Conservation (phyloP, 2,888 invertebrate genomes). For the Linhomoeus sp. region DNA sequence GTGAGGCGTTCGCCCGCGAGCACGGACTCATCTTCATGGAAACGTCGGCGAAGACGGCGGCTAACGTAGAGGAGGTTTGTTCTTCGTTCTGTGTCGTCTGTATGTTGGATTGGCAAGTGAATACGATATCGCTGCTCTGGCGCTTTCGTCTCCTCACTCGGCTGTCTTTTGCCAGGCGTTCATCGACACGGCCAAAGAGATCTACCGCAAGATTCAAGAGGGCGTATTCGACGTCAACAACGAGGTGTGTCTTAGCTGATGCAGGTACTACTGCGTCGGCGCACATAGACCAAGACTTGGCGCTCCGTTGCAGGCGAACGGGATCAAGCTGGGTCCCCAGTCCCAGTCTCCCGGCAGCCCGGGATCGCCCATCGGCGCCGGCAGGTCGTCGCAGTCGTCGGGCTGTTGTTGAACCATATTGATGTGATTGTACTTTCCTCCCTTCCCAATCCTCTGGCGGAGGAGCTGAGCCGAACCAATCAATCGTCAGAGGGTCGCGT, state of each 20-base stretch:
- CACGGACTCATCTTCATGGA: constrained; percentile 99
- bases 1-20: constrained; percentile 97
- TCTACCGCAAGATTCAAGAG: constrained; percentile 98
- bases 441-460: too few relatives aligned
- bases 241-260: constrained; percentile 63
- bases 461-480: too few relatives aligned
- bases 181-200: constrained; percentile 98
- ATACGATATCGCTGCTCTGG: too few relatives aligned
- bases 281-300: background rate
- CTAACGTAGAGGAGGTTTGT: constrained; percentile 79
- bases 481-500: too few relatives aligned
- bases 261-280: background rate
- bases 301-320: constrained; percentile 58
- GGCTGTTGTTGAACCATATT: constrained; percentile 8
- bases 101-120: too few relatives aligned
- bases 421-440: too few relatives aligned
- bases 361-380: constrained; percentile 22
- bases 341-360: constrained; percentile 83
- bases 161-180: too few relatives aligned
- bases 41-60: constrained; percentile 96
- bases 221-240: constrained; percentile 99
- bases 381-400: constrained; percentile 2
- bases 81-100: too few relatives aligned
- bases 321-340: constrained; percentile 97
- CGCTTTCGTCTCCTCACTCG: too few relatives aligned